Evolutionary conservation across 92 coral and sea anemone genomes (phyloP).

Genomic region (Parazoanthus swiftii): DNA sequence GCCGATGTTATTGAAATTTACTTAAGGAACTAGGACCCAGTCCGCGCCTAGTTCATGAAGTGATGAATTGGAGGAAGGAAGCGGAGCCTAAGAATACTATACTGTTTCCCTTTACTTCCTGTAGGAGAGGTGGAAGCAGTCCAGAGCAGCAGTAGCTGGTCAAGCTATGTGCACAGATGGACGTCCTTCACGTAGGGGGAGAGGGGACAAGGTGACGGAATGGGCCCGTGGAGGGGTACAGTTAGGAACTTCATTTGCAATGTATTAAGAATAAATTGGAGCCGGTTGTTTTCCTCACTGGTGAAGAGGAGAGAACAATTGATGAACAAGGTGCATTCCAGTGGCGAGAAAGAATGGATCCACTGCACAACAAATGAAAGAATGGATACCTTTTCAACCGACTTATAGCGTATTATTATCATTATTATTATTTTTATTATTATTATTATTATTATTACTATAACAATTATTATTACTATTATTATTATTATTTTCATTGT

Average conservation of each 20-base stretch:
- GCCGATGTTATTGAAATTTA: no score
- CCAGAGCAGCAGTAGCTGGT: constrained; percentile 85
- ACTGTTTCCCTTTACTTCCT: neutral
- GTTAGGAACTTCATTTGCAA: neutral
- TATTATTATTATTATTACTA: no score
- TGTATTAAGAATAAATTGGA: no score
- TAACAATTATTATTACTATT: no score
- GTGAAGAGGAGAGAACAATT: neutral
- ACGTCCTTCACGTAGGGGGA: constrained; percentile 71
- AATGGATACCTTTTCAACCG: neutral
- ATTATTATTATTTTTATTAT: no score
- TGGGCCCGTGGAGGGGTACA: neutral
- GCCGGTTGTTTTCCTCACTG: neutral
- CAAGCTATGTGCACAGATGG: constrained; percentile 95
- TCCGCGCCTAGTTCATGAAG: no score
- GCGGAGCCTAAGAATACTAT: neutral
- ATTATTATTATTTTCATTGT: no score
- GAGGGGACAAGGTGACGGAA: neutral
- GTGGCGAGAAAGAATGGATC: neutral
- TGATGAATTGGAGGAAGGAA: neutral
- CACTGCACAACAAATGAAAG: neutral
- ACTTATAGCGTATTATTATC: no score
- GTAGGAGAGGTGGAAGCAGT: constrained; percentile 82
- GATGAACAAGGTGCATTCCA: neutral
- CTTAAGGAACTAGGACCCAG: no score